These are phyloP conservation scores for Noctua janthe DNA, from an alignment of 2,888 invertebrate genomes.

Conservation along the genomic window DNA sequence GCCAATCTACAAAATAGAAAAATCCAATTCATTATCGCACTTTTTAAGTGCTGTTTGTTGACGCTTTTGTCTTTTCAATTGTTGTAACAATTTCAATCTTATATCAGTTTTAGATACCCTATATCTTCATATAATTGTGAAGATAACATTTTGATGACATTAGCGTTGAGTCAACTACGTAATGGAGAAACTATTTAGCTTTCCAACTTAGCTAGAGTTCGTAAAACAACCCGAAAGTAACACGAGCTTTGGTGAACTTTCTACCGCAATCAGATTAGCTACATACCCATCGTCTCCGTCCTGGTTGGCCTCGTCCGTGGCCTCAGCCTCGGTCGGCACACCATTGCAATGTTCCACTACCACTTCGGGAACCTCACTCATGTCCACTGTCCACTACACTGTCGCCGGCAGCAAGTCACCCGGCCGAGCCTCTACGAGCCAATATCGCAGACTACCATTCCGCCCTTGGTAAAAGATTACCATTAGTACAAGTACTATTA, in stretches of 20 bases:
- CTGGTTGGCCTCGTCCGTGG: slow-evolving; percentile 73
- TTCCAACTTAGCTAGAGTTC: slow-evolving; percentile 31
- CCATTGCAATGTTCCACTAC: slow-evolving; percentile 86
- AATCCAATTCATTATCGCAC: slow-evolving; percentile 78
- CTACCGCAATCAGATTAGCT: slow-evolving; percentile 32
- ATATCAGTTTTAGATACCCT: slow-evolving; percentile 4
- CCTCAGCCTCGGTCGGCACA: slow-evolving; percentile 76
- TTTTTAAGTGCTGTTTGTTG: slow-evolving; percentile 43
- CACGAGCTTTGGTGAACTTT: slow-evolving; percentile 47
- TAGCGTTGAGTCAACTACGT: slow-evolving; percentile 28
- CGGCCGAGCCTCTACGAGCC: slow-evolving; percentile 79
- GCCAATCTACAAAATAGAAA: slow-evolving; percentile 90
- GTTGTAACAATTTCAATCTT: slow-evolving; percentile 12
- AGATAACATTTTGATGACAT: slow-evolving; percentile 39
- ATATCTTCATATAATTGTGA: background rate
- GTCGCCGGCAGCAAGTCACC: slow-evolving; percentile 71
- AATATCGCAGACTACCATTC: slow-evolving; percentile 83
- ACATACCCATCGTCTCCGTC: slow-evolving; percentile 84
- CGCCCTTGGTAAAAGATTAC: slow-evolving; percentile 89
- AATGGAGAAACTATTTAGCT: slow-evolving; percentile 38
- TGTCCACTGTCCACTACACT: slow-evolving; percentile 72
- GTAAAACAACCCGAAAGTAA: slow-evolving; percentile 20
- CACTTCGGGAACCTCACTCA: slow-evolving; percentile 85
- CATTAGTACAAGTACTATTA: slow-evolving; percentile 87
- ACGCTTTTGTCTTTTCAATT: slow-evolving; percentile 13